Evolutionary conservation across 2,113 vertebrate genomes (phyloP), one percentile per base, ranked within the genome.

Genomic region (Stegastes partitus): DNA sequence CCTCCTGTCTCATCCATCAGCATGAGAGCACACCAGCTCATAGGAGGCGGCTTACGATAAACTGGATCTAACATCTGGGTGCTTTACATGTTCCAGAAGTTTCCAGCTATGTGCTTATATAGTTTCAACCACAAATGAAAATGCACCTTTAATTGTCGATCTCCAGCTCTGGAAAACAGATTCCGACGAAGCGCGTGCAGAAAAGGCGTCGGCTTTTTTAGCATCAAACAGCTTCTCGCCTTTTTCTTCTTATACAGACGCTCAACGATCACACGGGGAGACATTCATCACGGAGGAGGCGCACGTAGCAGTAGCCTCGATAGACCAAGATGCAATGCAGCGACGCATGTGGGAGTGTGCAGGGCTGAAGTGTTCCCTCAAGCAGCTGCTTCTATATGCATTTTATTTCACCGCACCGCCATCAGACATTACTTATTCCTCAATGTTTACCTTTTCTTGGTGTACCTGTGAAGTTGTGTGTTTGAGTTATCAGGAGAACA

Each of bases 271-370:
- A 72, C 76, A 77, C 16, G 0, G 55, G 28, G 68, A 79, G 42
- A 53, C 45, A 77, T 89, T 77, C 57, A 80, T 89, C 82, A 74
- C 22, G 1, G 58, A 9, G 26, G 9, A 68, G 56, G 49, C 39
- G 31, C 44, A 37, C 28, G 68, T 37, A 23, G 42, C 79, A 68
- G 55, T 31, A 44, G 59, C 63, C 79, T 81, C 79, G 25, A 26
- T 55, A 73, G 71, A 74, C 79, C 63, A 49, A 39, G 58, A 85
- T 77, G 75, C 86, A 82, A 79, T 67, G 68, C 58, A 69, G 39
- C 62, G 47, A 50, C 56, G 39, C 59, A 44, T 54, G 19, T 19
- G 21, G 19, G 22, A 3, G 12, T 14, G 15, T 42, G 39, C 8
- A 42, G 39, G 39, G 39, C 12, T 15, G 39, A 42, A 8, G 14